These are phyloP conservation scores for Lepus europaeus DNA, from an alignment of 2,113 vertebrate genomes.

Conservation along the genomic window DNA sequence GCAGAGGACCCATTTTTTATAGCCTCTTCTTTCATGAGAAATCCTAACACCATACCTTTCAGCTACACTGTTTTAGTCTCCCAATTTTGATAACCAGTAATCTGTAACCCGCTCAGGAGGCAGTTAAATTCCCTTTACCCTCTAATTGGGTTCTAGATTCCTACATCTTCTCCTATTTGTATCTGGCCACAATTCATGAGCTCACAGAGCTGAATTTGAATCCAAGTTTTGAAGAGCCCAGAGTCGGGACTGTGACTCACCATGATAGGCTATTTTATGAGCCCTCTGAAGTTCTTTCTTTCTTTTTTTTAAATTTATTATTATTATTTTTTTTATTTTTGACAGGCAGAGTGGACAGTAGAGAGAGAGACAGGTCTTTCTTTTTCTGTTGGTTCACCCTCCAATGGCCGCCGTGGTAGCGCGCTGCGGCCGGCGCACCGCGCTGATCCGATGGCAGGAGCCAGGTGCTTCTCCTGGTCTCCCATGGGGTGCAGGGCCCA, in stretches of 20 bases:
- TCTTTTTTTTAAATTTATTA: no score
- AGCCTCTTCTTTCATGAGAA: neutral
- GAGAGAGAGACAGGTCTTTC: no score
- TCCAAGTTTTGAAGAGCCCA: neutral
- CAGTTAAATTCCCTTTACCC: slow-evolving; percentile 34
- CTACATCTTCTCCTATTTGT: slow-evolving; percentile 25
- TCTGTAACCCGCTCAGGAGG: neutral
- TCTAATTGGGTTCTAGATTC: slow-evolving; percentile 32
- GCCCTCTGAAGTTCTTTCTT: neutral
- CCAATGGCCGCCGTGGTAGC: no score
- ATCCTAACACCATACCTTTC: neutral
- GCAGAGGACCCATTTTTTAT: neutral
- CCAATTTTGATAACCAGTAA: neutral
- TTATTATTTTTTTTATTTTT: no score
- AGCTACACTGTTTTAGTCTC: slow-evolving; percentile 1
- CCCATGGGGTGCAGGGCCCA: no score
- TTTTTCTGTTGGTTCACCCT: no score
- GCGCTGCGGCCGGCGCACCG: no score
- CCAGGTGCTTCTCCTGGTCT: no score
- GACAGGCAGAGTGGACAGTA: no score
- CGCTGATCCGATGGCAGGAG: no score
- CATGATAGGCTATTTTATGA: slow-evolving; percentile 1
- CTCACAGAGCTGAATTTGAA: slow-evolving; percentile 33
- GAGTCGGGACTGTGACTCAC: neutral
- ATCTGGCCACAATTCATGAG: neutral